Percentiles rank a stretch among this genome's conserved stretches.
These are phyloP conservation scores for Adrianichthys oophorus DNA, from an alignment of 2,797 vertebrate species.

Conservation along the genomic window DNA sequence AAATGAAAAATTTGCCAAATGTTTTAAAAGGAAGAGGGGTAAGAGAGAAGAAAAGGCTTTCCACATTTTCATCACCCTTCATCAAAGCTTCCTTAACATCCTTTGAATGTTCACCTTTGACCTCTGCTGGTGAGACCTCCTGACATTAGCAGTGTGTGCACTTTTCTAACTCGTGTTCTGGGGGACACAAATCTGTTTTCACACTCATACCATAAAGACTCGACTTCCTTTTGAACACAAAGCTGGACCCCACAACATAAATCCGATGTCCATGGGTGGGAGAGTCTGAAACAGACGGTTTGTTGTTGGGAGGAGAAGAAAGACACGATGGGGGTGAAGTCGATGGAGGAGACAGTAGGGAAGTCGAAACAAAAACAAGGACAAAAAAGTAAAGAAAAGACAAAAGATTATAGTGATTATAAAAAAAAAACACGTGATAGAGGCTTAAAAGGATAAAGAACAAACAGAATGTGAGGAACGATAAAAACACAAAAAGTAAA, in stretches of 20 bases:
- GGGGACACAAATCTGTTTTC: conserved; percentile 22
- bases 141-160: conserved; percentile 16
- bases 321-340: conserved; percentile 18
- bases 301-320: conserved; percentile 60
- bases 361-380: background rate
- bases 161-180: conserved; percentile 10
- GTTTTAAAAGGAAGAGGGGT: background rate
- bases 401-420: background rate
- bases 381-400: background rate
- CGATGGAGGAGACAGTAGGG: background rate
- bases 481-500: background rate
- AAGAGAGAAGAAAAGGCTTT: conserved; percentile 3
- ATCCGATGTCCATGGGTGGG: conserved; percentile 28
- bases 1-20: conserved; percentile 1
- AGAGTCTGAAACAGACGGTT: conserved; percentile 54
- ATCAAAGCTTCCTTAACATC: conserved; percentile 52
- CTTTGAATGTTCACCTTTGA: conserved; percentile 48
- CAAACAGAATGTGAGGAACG: background rate
- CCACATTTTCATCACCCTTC: conserved; percentile 30
- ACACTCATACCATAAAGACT: conserved; percentile 7
- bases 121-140: conserved; percentile 34
- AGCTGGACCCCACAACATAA: conserved; percentile 11
- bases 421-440: background rate
- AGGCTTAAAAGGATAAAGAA: background rate
- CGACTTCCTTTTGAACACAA: conserved; percentile 11